Percentiles rank a stretch among this genome's conserved stretches.
Conservation (phyloP, 2,797 vertebrate genomes). For the Macroramphosus scolopax region DNA sequence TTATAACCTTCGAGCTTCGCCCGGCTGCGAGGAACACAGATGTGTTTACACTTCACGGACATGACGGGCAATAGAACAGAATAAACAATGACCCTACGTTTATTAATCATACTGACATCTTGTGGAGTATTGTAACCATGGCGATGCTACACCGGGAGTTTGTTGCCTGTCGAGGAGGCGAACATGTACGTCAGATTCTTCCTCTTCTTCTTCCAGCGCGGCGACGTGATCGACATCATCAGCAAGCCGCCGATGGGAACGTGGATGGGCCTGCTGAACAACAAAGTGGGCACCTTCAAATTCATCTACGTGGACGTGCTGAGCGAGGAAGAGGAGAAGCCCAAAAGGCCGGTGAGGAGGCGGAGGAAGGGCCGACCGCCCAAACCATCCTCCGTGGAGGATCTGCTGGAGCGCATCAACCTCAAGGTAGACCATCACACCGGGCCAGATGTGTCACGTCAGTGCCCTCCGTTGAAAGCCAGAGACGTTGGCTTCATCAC, state of each 20-base stretch:
- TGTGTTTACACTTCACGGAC: too few species aligned
- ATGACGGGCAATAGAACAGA: too few species aligned
- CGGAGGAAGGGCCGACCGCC: constrained; percentile 88
- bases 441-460: too few species aligned
- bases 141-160: too few species aligned
- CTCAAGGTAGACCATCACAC: constrained; percentile 81
- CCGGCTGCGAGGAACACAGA: too few species aligned
- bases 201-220: constrained; percentile 77
- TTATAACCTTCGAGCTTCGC: too few species aligned
- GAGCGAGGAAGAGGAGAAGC: constrained; percentile 93
- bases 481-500: too few species aligned
- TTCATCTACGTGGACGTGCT: constrained; percentile 98
- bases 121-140: too few species aligned
- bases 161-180: not conserved
- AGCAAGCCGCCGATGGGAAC: constrained; percentile 99
- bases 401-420: constrained; percentile 94
- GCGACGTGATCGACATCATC: constrained; percentile 98
- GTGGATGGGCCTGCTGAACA: constrained; percentile 98
- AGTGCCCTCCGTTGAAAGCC: too few species aligned
- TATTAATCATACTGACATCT: too few species aligned
- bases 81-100: too few species aligned
- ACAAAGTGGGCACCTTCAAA: constrained; percentile 99
- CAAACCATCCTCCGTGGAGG: constrained; percentile 96
- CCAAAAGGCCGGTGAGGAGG: constrained; percentile 88
- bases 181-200: not conserved